Percentiles rank a stretch among this genome's conserved stretches.
Conservation (phyloP, 1,140 invertebrate genomes). For the Plectrocnemia conspersa region DNA sequence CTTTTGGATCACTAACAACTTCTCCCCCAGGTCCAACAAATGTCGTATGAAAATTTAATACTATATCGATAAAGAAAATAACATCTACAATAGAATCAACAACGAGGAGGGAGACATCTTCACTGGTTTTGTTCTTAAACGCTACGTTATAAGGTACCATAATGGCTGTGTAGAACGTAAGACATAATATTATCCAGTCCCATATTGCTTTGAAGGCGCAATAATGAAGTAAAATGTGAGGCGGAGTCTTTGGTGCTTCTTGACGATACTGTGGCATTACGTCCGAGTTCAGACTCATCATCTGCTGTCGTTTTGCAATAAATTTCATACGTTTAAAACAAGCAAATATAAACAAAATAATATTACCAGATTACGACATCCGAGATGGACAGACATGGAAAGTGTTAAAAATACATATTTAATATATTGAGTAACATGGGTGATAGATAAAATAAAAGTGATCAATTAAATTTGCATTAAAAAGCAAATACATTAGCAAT, state of each 20-base stretch:
- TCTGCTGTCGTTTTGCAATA: constrained; percentile 57
- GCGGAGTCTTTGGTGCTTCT: constrained; percentile 98
- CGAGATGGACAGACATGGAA: too few relatives aligned
- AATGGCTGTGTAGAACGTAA: constrained; percentile 99
- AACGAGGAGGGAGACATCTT: constrained; percentile 94
- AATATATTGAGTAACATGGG: too few relatives aligned
- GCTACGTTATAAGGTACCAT: constrained; percentile 99
- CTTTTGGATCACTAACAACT: constrained; percentile 96
- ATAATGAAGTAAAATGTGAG: constrained; percentile 95
- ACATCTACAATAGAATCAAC: constrained; percentile 99
- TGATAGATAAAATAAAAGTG: too few relatives aligned
- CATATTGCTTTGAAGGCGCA: constrained; percentile 98
- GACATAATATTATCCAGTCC: constrained; percentile 99
- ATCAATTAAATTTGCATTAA: too few relatives aligned
- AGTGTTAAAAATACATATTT: too few relatives aligned
- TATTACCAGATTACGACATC: too few relatives aligned
- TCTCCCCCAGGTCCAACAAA: constrained; percentile 98
- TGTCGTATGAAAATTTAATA: constrained; percentile 99
- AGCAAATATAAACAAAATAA: too few relatives aligned
- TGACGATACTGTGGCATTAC: constrained; percentile 98
- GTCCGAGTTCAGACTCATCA: constrained; percentile 95
- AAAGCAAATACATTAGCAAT: too few relatives aligned
- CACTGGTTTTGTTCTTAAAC: constrained; percentile 99
- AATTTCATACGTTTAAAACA: too few relatives aligned
- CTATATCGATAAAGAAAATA: constrained; percentile 99